These are phyloP conservation scores for Teleiodes luculella DNA, from an alignment of 2,888 invertebrate genomes.

Conservation along the genomic window DNA sequence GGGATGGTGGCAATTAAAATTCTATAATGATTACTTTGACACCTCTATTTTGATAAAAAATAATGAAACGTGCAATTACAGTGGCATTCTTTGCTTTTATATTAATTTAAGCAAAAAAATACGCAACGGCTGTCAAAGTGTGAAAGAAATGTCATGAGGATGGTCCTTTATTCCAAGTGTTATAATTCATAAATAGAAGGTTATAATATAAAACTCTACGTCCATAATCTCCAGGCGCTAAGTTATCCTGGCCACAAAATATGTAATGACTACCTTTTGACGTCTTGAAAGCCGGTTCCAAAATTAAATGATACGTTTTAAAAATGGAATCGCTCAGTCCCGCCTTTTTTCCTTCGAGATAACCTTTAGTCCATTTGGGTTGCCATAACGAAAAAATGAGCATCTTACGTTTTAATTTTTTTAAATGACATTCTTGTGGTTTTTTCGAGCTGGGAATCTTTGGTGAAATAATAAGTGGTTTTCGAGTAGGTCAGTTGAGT, in stretches of 20 bases:
- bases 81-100: constrained; percentile 28
- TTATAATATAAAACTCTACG: constrained; percentile 12
- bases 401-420: constrained; percentile 74
- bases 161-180: constrained; percentile 23
- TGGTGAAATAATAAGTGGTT: constrained; percentile 61
- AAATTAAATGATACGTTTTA: constrained; percentile 79
- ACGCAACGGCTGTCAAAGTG: background rate
- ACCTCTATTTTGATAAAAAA: constrained; percentile 43
- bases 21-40: constrained; percentile 58
- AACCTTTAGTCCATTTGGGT: constrained; percentile 75
- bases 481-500: constrained; percentile 58
- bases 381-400: constrained; percentile 72
- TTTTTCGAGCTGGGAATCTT: constrained; percentile 72
- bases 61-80: constrained; percentile 35
- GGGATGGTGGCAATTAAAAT: constrained; percentile 68
- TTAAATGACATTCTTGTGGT: constrained; percentile 77
- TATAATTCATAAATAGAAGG: constrained; percentile 50
- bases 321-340: constrained; percentile 77
- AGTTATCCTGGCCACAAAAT: constrained; percentile 69
- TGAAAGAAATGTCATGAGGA: constrained; percentile 22
- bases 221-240: constrained; percentile 60
- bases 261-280: constrained; percentile 78
- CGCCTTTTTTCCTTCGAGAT: constrained; percentile 76
- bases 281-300: constrained; percentile 76
- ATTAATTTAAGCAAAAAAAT: constrained; percentile 31